Evolutionary conservation across 2,797 vertebrate species (phyloP).

Genomic region (Petrocephalus schoutedeni): DNA sequence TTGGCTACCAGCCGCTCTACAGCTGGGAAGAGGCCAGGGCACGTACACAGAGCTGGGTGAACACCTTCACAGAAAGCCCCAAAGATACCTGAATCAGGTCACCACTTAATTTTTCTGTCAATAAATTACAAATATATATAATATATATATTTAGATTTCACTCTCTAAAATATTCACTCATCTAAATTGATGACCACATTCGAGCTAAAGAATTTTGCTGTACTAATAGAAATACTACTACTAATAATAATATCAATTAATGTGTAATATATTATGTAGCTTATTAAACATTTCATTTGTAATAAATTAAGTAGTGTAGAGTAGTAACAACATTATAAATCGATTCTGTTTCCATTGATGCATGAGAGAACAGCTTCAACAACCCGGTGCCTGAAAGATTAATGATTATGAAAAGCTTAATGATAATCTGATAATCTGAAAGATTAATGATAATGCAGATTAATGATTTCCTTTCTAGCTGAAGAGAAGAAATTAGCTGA

Average conservation of each 20-base stretch:
- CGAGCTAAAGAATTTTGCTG: not conserved
- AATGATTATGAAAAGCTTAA: too few relatives aligned
- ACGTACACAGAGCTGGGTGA: constrained; percentile 67
- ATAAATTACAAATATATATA: too few relatives aligned
- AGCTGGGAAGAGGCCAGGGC: constrained; percentile 69
- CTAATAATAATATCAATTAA: not conserved
- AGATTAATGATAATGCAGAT: not conserved
- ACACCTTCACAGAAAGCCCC: constrained; percentile 41
- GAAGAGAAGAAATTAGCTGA: not conserved
- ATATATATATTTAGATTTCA: not conserved
- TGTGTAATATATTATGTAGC: not conserved
- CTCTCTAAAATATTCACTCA: not conserved
- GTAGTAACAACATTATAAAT: not conserved
- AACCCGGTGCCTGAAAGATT: not conserved
- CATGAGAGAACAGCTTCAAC: not conserved
- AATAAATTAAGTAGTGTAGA: not conserved
- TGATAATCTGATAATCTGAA: too few relatives aligned
- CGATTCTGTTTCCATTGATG: not conserved
- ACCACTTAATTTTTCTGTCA: not conserved
- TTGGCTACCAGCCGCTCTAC: constrained; percentile 73
- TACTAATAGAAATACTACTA: not conserved
- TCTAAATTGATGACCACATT: not conserved
- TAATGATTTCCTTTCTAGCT: not conserved
- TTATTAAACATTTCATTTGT: not conserved
- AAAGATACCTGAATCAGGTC: constrained; percentile 43